These are phyloP conservation scores for Heliconius ethilla DNA, from an alignment of 2,888 invertebrate genomes.

Conservation along the genomic window DNA sequence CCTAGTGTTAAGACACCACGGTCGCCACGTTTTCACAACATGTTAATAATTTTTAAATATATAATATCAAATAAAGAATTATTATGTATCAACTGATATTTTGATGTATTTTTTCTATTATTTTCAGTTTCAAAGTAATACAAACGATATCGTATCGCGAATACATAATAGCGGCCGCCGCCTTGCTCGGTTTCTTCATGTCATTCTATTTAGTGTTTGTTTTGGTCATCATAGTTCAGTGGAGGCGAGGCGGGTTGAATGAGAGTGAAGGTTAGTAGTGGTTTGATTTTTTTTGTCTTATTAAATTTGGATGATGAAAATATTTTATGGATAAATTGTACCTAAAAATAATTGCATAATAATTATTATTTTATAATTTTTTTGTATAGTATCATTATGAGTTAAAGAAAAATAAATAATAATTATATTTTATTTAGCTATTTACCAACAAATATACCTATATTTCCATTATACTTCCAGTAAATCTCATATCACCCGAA, in stretches of 20 bases:
- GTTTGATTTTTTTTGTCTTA: background rate
- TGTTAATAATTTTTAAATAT: no score
- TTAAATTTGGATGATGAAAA: no score
- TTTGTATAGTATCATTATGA: no score
- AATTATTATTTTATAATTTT: no score
- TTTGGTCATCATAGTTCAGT: slow-evolving; percentile 57
- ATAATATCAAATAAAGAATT: no score
- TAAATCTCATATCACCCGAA: slow-evolving; percentile 49
- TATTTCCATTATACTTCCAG: slow-evolving; percentile 44
- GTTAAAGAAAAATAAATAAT: no score
- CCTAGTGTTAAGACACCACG: no score
- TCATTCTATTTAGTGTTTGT: slow-evolving; percentile 69
- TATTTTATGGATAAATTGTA: background rate
- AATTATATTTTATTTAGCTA: no score
- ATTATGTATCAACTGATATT: no score
- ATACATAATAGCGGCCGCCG: slow-evolving; percentile 69
- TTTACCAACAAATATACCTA: background rate
- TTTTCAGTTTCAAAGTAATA: slow-evolving; percentile 68
- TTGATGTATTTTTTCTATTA: background rate
- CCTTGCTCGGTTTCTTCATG: slow-evolving; percentile 64
- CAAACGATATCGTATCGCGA: slow-evolving; percentile 75
- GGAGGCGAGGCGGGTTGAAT: slow-evolving; percentile 42
- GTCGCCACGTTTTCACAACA: no score
- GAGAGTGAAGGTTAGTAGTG: slow-evolving; percentile 53
- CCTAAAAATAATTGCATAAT: background rate